phyloP scores from a whole-genome alignment of 2,797 vertebrate species.

The Paratrypauchen microcephalus region DNA sequence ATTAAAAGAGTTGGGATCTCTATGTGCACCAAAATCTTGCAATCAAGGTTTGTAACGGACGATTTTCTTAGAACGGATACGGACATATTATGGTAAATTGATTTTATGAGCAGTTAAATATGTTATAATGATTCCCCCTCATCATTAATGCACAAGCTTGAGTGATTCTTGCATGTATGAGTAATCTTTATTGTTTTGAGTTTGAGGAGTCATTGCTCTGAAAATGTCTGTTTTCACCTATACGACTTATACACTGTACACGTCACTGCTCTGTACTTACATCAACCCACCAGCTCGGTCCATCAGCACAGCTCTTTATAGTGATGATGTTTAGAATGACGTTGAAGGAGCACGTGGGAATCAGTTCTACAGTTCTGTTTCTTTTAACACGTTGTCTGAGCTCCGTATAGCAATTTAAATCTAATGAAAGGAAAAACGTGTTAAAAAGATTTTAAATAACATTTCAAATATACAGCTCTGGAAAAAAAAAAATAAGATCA shows the following conservation, averaged over 20 bases:
- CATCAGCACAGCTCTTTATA: too few relatives aligned
- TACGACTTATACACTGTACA: too few relatives aligned
- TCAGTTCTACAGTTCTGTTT: not conserved
- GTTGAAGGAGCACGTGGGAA: not conserved
- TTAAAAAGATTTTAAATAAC: too few relatives aligned
- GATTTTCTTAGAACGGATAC: not conserved
- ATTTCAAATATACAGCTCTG: too few relatives aligned
- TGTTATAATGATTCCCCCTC: not conserved
- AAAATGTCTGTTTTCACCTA: too few relatives aligned
- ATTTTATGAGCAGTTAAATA: not conserved
- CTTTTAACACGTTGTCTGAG: not conserved
- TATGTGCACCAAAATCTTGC: not conserved
- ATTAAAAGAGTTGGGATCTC: conserved; percentile 53
- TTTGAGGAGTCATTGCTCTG: too few relatives aligned
- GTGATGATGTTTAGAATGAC: too few relatives aligned
- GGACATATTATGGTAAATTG: not conserved
- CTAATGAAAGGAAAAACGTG: not conserved
- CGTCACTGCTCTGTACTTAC: too few relatives aligned
- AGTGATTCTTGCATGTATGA: too few relatives aligned
- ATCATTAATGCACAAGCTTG: too few relatives aligned
- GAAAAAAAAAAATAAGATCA: too few relatives aligned
- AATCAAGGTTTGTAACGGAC: not conserved
- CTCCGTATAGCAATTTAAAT: not conserved
- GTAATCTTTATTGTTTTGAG: too few relatives aligned
- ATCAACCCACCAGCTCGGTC: not conserved